Percentiles rank a stretch among this genome's conserved stretches.
These are phyloP conservation scores for Danio choprae DNA, from an alignment of 2,797 vertebrate species.

Conservation along the genomic window DNA sequence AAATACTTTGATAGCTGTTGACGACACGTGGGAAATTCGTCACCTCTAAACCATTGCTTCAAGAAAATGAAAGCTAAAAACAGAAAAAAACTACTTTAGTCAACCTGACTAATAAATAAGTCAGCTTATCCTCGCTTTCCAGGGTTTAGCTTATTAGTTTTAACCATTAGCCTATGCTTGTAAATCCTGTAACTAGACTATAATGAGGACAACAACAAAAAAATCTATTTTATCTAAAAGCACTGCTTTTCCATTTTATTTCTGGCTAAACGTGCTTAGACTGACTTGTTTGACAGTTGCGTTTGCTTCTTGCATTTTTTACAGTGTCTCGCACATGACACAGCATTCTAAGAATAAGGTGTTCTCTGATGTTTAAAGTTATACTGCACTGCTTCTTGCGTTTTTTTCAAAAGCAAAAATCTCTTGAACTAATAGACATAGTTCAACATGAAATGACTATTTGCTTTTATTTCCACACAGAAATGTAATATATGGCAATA, in stretches of 20 bases:
- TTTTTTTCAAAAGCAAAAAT: background rate
- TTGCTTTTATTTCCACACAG: too few species aligned
- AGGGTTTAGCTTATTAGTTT: background rate
- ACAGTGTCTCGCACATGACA: background rate
- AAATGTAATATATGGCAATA: too few species aligned
- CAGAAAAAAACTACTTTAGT: background rate
- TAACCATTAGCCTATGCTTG: background rate
- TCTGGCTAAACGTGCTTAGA: background rate
- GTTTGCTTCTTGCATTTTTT: background rate
- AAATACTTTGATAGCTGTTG: background rate
- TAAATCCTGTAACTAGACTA: background rate
- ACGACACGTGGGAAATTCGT: background rate
- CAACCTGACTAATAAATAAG: background rate
- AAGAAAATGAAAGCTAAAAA: background rate
- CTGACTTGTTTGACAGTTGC: background rate
- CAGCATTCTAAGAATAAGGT: background rate
- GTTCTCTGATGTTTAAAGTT: background rate
- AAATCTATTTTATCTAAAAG: background rate
- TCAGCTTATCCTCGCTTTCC: background rate
- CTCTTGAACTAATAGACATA: too few species aligned
- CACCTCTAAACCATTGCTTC: background rate
- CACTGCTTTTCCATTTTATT: background rate
- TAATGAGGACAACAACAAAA: background rate
- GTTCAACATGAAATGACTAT: too few species aligned
- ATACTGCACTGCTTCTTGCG: background rate